These are phyloP conservation scores for Anarrhichthys ocellatus DNA, from an alignment of 2,113 vertebrate genomes.

Conservation along the genomic window DNA sequence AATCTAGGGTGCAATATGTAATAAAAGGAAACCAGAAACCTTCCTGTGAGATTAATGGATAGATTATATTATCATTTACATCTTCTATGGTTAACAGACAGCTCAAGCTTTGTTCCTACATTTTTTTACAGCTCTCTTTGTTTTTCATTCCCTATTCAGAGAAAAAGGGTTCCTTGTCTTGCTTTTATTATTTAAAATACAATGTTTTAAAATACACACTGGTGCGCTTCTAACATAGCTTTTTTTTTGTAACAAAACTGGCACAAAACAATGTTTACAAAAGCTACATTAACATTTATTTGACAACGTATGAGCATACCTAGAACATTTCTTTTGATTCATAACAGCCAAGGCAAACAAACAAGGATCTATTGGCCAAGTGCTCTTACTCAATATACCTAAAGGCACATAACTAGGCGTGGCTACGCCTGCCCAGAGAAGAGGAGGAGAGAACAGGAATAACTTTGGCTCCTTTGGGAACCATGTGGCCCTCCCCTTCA, in stretches of 20 bases:
- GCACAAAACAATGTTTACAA: neutral
- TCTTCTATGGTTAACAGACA: neutral
- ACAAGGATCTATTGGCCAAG: conserved; percentile 30
- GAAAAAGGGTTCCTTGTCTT: neutral
- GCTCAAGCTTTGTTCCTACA: neutral
- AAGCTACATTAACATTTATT: neutral
- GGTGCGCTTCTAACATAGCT: neutral
- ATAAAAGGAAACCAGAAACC: neutral
- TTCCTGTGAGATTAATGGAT: neutral
- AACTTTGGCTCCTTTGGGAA: conserved; percentile 50
- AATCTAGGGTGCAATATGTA: neutral
- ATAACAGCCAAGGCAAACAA: neutral
- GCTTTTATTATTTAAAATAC: neutral
- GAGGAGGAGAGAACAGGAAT: conserved; percentile 59
- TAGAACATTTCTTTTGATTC: neutral
- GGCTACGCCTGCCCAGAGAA: conserved; percentile 40
- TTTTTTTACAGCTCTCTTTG: neutral
- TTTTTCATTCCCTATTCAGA: neutral
- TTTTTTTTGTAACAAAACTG: neutral
- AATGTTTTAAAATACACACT: neutral
- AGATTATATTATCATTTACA: neutral
- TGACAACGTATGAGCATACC: neutral
- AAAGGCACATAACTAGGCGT: conserved; percentile 60
- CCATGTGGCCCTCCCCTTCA: conserved; percentile 25
- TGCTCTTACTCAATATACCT: conserved; percentile 15